Evolutionary conservation across 2,113 vertebrate species (phyloP).

Genomic region (Cariama cristata): DNA sequence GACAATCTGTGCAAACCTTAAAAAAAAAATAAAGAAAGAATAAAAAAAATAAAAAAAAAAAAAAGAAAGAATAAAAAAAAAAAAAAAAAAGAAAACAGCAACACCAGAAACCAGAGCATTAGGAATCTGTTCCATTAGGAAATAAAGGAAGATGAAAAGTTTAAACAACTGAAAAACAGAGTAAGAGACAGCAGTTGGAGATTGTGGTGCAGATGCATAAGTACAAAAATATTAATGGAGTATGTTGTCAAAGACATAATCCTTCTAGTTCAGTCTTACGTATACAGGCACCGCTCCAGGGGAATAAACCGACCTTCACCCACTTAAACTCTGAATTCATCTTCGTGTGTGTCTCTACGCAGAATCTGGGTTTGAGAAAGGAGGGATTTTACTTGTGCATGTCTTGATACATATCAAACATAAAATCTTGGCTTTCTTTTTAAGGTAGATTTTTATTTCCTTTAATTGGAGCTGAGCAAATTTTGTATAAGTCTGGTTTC

Average conservation of each 20-base stretch:
- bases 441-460: not conserved
- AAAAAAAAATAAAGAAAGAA: not conserved
- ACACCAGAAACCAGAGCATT: constrained; percentile 39
- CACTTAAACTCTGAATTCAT: not conserved
- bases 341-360: accelerated
- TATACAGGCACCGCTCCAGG: not conserved
- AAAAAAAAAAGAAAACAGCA: accelerated
- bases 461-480: not conserved
- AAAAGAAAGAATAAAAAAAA: not conserved
- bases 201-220: not conserved
- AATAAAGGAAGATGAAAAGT: constrained; percentile 71
- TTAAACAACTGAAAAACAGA: constrained; percentile 69
- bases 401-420: not conserved
- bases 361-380: not conserved
- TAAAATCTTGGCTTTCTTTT: not conserved
- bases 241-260: not conserved
- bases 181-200: constrained; percentile 18
- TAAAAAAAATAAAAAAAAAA: not conserved
- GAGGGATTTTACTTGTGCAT: not conserved
- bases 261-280: not conserved
- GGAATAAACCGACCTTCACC: not conserved
- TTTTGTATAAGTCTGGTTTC: not conserved
- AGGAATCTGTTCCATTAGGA: constrained; percentile 62
- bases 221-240: not conserved
- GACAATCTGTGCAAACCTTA: not conserved